These are phyloP conservation scores for Tyto alba DNA, from an alignment of 2,113 vertebrate species.

Conservation along the genomic window DNA sequence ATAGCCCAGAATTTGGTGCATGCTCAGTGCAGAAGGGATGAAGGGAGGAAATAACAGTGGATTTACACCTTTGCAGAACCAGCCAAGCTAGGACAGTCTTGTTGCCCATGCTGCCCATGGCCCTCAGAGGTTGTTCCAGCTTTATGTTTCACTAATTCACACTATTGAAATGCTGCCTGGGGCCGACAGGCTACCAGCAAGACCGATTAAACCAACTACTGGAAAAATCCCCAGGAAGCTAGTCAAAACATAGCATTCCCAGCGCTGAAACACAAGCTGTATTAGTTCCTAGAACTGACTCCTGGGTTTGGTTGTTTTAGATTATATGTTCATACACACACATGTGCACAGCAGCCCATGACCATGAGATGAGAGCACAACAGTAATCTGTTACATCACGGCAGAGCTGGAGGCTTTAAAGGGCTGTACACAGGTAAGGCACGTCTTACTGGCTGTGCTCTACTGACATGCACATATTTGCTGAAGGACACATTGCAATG, in stretches of 20 bases:
- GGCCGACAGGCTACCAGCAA: not conserved
- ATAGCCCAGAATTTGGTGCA: not conserved
- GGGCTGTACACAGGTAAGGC: not conserved
- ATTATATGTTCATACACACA: too few relatives aligned
- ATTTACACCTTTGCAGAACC: not conserved
- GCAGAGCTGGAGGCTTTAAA: not conserved
- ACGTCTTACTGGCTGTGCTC: not conserved
- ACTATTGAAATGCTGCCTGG: not conserved
- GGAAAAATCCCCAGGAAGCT: slow-evolving; percentile 9
- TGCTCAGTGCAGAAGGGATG: not conserved
- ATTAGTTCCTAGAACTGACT: not conserved
- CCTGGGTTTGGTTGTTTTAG: not conserved
- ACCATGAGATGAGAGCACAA: rapidly evolving
- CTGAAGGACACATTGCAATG: not conserved
- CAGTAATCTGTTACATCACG: rapidly evolving
- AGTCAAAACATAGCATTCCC: not conserved
- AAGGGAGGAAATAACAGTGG: not conserved
- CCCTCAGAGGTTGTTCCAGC: not conserved
- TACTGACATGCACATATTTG: not conserved
- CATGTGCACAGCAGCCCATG: not conserved
- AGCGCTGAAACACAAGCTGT: not conserved
- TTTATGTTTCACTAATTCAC: not conserved
- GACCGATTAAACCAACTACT: not conserved
- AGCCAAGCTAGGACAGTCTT: not conserved
- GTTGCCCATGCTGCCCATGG: not conserved